Evolutionary conservation across 2,888 invertebrate species (phyloP), one percentile per base, ranked within the genome.

Genomic region (Cyrtodaria siliqua): DNA sequence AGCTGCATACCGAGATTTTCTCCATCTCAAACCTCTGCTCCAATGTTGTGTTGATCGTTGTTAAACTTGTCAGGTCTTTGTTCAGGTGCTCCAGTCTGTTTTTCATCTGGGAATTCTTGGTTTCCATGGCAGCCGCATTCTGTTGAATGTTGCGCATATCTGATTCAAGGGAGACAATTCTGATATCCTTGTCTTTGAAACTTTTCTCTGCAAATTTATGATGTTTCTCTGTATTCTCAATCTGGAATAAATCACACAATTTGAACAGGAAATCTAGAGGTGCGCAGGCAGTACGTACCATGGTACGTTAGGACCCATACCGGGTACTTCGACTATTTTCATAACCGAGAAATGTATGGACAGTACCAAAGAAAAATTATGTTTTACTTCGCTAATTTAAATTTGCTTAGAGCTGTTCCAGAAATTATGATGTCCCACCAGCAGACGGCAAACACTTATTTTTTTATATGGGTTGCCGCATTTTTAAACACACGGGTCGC

Each of bases 21-120:
- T 89, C 88, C 24, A 60, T 73, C 27, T 86, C 85, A 14, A 90
- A 68, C 24, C 78, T 78, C 26, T 85, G 82, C 56, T 90, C 89
- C 38, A 89, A 69, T 3, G 82, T 75, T 1, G 76, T 50, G 68
- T 85, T 88, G 24, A 83, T 76, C 20, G 75, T 84, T 6, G 80
- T 84, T 6, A 89, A 69, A 55, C 83, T 82, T 26, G 78, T 78
- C 18, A 88, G 47, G 47, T 89, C 89, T n/a, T 88, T 85, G 16
- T 78, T 81, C 44, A 88, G 63, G 27, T 81, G 69, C 12, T 87
- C 88, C 23, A 84, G 56, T 72, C 84, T 85, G 16, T 63, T 57
- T 60, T 84, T 82, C 12, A 87, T 70, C 57, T 85, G 82, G 26
- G 74, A 61, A n/a, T 82, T 79, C 50, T 89, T 88, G n/a, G 81